Conservation (phyloP, 2,113 vertebrate species). For the Dascyllus trimaculatus region DNA sequence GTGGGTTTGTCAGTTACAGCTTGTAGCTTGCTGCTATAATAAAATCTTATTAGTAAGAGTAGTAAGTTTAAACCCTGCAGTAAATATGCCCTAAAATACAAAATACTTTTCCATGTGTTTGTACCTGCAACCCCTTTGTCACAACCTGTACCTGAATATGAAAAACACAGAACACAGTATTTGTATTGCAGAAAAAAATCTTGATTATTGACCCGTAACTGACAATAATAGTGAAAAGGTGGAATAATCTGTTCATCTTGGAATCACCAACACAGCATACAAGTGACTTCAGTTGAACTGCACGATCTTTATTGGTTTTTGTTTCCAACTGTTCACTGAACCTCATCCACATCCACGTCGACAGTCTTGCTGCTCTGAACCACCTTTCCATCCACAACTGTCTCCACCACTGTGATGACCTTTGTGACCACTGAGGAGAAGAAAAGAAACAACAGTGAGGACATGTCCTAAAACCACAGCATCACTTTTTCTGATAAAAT, state of each 20-base stretch:
- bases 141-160: too few species aligned
- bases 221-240: background rate
- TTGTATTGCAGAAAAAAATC: background rate
- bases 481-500: background rate
- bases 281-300: constrained; percentile 33
- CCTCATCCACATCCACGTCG: constrained; percentile 62
- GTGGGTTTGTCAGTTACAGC: too few species aligned
- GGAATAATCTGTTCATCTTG: background rate
- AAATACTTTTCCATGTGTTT: too few species aligned
- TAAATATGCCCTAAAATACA: too few species aligned
- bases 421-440: constrained; percentile 73
- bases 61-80: too few species aligned
- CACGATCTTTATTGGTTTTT: constrained; percentile 62
- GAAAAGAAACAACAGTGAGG: constrained; percentile 5
- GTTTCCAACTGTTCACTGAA: constrained; percentile 43
- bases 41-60: too few species aligned
- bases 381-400: constrained; percentile 73
- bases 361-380: constrained; percentile 66
- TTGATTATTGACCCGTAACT: background rate
- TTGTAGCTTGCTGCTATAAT: too few species aligned
- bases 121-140: too few species aligned
- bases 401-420: constrained; percentile 78
- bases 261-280: background rate
- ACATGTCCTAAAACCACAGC: background rate
- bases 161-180: background rate